Conservation (phyloP, 2,797 vertebrate species). For the Phrynocephalus vlangalii region DNA sequence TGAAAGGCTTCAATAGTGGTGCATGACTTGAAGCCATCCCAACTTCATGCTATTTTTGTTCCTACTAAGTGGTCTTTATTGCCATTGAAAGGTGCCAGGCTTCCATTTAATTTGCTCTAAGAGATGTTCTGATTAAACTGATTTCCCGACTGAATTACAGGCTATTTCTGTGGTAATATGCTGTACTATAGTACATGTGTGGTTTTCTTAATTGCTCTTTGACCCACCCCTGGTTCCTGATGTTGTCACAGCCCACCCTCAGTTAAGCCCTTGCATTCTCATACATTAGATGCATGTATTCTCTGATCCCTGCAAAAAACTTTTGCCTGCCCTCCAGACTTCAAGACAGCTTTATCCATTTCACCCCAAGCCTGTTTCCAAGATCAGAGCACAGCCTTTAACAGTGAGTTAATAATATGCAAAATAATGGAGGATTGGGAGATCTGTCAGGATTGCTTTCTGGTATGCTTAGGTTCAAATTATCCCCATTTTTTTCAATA, state of each 20-base stretch:
- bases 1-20: slow-evolving; percentile 23
- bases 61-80: slow-evolving; percentile 56
- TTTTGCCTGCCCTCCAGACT: background rate
- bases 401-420: too few species aligned
- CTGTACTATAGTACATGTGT: slow-evolving; percentile 12
- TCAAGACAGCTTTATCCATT: background rate
- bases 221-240: slow-evolving; percentile 1
- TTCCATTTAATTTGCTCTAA: slow-evolving; percentile 66
- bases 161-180: slow-evolving; percentile 53
- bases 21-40: slow-evolving; percentile 63
- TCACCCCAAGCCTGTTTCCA: background rate
- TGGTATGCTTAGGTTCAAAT: too few species aligned
- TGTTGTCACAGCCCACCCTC: background rate
- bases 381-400: background rate
- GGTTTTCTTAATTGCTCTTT: slow-evolving; percentile 52
- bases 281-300: background rate
- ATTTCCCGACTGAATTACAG: slow-evolving; percentile 64
- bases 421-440: too few species aligned
- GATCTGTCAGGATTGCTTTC: too few species aligned
- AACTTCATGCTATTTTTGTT: slow-evolving; percentile 64
- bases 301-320: background rate
- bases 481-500: too few species aligned
- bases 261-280: background rate
- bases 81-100: slow-evolving; percentile 65
- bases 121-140: slow-evolving; percentile 58